phyloP scores from a whole-genome alignment of 2,888 invertebrate species.

The Anthrax anthrax region DNA sequence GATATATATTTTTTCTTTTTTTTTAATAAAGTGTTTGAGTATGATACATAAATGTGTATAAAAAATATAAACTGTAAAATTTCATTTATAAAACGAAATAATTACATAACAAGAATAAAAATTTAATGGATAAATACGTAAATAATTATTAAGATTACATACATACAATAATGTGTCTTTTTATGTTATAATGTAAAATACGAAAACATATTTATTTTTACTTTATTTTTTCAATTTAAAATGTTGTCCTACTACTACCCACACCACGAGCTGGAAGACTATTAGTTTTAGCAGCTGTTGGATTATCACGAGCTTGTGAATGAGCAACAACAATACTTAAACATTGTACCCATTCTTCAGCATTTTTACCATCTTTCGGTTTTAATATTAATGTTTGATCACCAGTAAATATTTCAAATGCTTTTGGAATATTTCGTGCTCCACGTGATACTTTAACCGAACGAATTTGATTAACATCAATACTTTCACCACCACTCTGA shows the following conservation, averaged over 20 bases:
- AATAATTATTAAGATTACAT: too few relatives aligned
- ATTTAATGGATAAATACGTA: too few relatives aligned
- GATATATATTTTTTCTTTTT: too few relatives aligned
- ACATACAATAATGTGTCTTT: too few relatives aligned
- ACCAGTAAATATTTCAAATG: conserved; percentile 91
- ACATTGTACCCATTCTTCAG: conserved; percentile 93
- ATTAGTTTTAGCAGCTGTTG: conserved; percentile 29
- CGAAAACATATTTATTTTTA: too few relatives aligned
- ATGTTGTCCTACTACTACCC: conserved; percentile 4
- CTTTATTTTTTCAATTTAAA: background rate
- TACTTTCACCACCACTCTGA: conserved; percentile 70
- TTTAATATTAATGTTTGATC: conserved; percentile 86
- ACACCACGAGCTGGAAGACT: conserved; percentile 32
- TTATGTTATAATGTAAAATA: too few relatives aligned
- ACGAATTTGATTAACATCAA: conserved; percentile 85
- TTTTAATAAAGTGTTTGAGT: too few relatives aligned
- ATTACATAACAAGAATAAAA: too few relatives aligned
- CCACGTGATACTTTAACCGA: conserved; percentile 88
- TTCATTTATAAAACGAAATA: too few relatives aligned
- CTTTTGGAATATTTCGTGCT: conserved; percentile 84
- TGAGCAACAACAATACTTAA: conserved; percentile 86
- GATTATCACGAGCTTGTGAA: conserved; percentile 34
- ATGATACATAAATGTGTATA: too few relatives aligned
- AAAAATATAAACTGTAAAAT: too few relatives aligned
- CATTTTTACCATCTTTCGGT: conserved; percentile 87